phyloP scores from a whole-genome alignment of 2,888 invertebrate species.

The Merodon equestris region DNA sequence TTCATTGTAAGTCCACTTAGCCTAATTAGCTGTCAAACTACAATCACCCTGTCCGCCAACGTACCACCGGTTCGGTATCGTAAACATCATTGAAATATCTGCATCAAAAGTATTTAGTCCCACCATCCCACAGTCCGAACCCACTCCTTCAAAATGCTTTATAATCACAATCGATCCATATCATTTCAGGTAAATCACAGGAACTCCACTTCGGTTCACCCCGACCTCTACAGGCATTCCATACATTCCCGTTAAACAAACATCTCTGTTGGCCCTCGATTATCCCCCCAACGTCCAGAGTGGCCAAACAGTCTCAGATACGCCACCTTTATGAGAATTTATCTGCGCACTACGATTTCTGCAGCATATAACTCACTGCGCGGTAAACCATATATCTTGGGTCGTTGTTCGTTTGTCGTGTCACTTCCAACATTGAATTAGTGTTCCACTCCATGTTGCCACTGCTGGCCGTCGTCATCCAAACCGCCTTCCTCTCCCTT shows the following conservation, averaged over 20 bases:
- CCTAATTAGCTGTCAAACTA: no score
- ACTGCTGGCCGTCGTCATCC: conserved; percentile 28
- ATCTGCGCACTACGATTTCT: conserved; percentile 51
- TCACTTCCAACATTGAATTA: conserved; percentile 58
- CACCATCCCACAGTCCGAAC: neutral
- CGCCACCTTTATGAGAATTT: conserved; percentile 63
- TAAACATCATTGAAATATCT: conserved; percentile 44
- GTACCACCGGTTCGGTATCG: neutral
- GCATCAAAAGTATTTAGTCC: conserved; percentile 27
- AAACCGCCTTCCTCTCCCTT: neutral
- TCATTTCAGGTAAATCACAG: conserved; percentile 45
- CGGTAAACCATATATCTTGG: conserved; percentile 55
- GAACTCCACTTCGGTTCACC: conserved; percentile 41
- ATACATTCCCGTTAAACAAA: conserved; percentile 19
- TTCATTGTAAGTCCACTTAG: no score
- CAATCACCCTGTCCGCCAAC: no score
- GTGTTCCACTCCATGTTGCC: conserved; percentile 57
- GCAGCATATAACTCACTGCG: conserved; percentile 55
- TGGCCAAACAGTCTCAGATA: conserved; percentile 36
- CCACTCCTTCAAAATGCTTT: conserved; percentile 49
- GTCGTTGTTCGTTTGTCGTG: conserved; percentile 61
- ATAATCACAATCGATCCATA: conserved; percentile 61
- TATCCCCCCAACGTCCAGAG: neutral
- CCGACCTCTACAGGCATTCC: conserved; percentile 34
- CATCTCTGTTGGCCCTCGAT: no score